These are phyloP conservation scores for Automeris io DNA, from an alignment of 2,888 invertebrate genomes.

Conservation along the genomic window DNA sequence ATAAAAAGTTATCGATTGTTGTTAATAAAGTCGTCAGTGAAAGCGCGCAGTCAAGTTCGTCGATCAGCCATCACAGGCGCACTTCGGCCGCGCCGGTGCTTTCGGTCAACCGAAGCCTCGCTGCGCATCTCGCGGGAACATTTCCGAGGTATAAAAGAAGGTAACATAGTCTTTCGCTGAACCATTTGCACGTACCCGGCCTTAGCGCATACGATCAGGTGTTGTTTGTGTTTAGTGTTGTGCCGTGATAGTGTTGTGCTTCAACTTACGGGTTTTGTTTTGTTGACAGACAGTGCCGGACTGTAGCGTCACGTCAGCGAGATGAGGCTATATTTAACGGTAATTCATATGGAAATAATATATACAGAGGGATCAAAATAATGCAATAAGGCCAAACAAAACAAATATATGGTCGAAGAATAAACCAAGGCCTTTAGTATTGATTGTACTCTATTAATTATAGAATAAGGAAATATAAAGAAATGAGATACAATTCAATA, in stretches of 20 bases:
- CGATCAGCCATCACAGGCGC: conserved; percentile 27
- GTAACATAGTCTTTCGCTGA: conserved; percentile 54
- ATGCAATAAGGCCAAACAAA: no score
- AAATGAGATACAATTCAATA: no score
- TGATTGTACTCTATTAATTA: no score
- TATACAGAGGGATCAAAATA: no score
- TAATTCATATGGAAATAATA: conserved; percentile 43
- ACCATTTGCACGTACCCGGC: conserved; percentile 53
- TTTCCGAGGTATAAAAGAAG: conserved; percentile 76
- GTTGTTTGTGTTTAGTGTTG: conserved; percentile 25
- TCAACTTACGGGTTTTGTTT: conserved; percentile 43
- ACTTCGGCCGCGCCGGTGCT: conserved; percentile 35
- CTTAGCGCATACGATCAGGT: conserved; percentile 1
- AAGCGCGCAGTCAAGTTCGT: conserved; percentile 47
- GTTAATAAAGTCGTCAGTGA: conserved; percentile 28
- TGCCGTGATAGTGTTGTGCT: conserved; percentile 26
- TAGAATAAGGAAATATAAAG: no score
- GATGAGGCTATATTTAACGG: conserved; percentile 65
- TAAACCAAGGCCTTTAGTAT: no score
- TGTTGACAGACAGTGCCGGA: conserved; percentile 60
- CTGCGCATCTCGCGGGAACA: conserved; percentile 61
- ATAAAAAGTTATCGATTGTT: conserved; percentile 25
- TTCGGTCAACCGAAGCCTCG: conserved; percentile 52
- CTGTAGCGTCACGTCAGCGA: conserved; percentile 32
- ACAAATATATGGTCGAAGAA: no score